A percentile compares a stretch with the other conserved stretches of the same genome.
Evolutionary conservation across 35 echinoderm and acorn worm species (phyloP).

Genomic region (Amphiura filiformis): DNA sequence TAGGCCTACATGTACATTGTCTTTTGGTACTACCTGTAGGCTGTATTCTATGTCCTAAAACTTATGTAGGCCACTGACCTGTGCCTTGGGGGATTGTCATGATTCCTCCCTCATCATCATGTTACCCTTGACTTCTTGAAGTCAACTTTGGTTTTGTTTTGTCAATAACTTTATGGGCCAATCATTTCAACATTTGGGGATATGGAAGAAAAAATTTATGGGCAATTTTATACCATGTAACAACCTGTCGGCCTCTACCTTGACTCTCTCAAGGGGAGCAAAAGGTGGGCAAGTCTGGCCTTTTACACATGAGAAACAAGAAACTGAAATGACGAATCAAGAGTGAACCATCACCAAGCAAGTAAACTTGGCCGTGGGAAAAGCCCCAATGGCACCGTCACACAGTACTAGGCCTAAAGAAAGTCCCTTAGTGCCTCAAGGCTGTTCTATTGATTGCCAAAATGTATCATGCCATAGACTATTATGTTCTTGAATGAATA

Average conservation of each 20-base stretch:
- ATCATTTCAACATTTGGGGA: background rate
- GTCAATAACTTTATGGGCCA: conserved; percentile 6
- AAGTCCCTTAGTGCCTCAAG: background rate
- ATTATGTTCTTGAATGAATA: background rate
- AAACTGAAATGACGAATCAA: background rate
- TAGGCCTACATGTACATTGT: too few relatives aligned
- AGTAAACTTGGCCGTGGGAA: background rate
- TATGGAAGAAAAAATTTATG: background rate
- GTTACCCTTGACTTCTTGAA: background rate
- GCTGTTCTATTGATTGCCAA: background rate
- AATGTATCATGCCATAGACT: background rate
- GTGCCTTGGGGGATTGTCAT: too few relatives aligned
- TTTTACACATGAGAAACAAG: background rate
- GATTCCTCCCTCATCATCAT: background rate
- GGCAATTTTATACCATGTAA: background rate
- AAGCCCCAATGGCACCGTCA: conserved; percentile 12
- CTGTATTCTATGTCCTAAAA: too few relatives aligned
- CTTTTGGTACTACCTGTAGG: too few relatives aligned
- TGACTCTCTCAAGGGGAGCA: background rate
- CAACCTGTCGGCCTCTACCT: background rate
- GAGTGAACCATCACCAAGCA: background rate
- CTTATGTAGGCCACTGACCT: too few relatives aligned
- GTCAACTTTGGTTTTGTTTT: background rate
- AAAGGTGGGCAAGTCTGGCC: background rate
- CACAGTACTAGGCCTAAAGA: conserved; percentile 13